These are phyloP conservation scores for Acholoe squamosa DNA, from an alignment of 2,888 invertebrate species.

Conservation along the genomic window DNA sequence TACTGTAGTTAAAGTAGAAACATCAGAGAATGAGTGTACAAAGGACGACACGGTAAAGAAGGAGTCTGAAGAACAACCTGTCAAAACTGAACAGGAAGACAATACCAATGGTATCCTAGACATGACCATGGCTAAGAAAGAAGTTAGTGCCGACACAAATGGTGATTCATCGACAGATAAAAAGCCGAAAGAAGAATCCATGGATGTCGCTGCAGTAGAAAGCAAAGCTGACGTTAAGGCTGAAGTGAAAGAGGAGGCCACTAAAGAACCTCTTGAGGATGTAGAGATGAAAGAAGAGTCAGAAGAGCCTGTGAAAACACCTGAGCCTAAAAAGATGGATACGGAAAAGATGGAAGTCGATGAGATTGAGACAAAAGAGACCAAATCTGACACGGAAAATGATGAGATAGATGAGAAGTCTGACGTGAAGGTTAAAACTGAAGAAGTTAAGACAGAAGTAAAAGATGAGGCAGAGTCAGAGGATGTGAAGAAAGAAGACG, in stretches of 20 bases:
- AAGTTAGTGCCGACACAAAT: neutral
- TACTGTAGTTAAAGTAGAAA: neutral
- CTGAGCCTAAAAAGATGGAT: constrained; percentile 53
- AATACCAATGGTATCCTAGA: neutral
- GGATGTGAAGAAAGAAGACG: constrained; percentile 45
- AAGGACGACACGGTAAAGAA: constrained; percentile 64
- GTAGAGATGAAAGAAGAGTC: constrained; percentile 66
- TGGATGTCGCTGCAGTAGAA: constrained; percentile 32
- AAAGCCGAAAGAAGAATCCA: constrained; percentile 51
- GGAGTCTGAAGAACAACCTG: constrained; percentile 58
- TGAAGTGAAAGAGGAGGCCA: constrained; percentile 65
- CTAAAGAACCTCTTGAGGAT: constrained; percentile 64
- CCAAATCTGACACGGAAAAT: neutral
- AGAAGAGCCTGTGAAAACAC: neutral
- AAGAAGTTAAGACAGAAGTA: constrained; percentile 27
- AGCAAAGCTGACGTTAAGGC: constrained; percentile 63
- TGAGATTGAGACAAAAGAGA: constrained; percentile 56
- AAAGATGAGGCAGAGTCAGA: neutral
- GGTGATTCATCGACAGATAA: neutral
- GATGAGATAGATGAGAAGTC: neutral
- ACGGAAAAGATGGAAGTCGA: constrained; percentile 61
- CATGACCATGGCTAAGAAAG: neutral
- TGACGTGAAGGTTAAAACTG: neutral
- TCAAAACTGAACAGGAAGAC: constrained; percentile 30
- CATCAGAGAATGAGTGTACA: neutral